Percentiles rank a stretch among this genome's conserved stretches.
phyloP scores from a whole-genome alignment of 37 sponge, comb jelly and placozoan genomes.

The Amphimedon queenslandica region DNA sequence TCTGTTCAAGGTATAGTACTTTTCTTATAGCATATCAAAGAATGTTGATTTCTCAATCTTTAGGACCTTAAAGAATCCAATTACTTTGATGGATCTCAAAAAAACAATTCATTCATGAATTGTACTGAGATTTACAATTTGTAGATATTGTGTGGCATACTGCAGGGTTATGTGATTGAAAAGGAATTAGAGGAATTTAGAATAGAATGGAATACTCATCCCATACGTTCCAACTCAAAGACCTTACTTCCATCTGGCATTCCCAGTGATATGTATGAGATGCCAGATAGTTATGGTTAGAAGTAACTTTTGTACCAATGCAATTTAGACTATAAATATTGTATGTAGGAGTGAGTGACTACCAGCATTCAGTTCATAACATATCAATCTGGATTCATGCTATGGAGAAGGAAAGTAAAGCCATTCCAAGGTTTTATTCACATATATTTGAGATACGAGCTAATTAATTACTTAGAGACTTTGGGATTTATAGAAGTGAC shows the following conservation, averaged over 20 bases:
- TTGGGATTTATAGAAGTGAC: too few species aligned
- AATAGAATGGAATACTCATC: constrained; percentile 30
- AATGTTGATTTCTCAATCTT: too few species aligned
- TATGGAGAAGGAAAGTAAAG: constrained; percentile 5
- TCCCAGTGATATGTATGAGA: constrained; percentile 31
- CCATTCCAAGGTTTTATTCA: constrained; percentile 13
- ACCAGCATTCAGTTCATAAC: constrained; percentile 13
- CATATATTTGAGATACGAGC: constrained; percentile 21
- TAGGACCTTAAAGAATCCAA: too few species aligned
- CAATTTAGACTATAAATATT: background rate
- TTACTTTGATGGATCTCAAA: too few species aligned
- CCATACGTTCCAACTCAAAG: constrained; percentile 25
- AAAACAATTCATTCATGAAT: too few species aligned
- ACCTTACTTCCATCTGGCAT: background rate
- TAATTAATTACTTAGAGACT: too few species aligned
- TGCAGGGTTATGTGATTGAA: too few species aligned
- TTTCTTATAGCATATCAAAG: too few species aligned
- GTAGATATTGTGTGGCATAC: too few species aligned
- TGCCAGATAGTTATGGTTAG: constrained; percentile 17
- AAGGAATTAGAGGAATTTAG: constrained; percentile 32
- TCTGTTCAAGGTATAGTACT: constrained; percentile 8
- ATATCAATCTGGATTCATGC: constrained; percentile 2
- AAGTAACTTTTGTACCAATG: background rate
- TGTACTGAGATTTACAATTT: too few species aligned
- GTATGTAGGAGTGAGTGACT: constrained; percentile 6